Conservation (phyloP, 2,113 vertebrate species). For the Morone chrysops region DNA sequence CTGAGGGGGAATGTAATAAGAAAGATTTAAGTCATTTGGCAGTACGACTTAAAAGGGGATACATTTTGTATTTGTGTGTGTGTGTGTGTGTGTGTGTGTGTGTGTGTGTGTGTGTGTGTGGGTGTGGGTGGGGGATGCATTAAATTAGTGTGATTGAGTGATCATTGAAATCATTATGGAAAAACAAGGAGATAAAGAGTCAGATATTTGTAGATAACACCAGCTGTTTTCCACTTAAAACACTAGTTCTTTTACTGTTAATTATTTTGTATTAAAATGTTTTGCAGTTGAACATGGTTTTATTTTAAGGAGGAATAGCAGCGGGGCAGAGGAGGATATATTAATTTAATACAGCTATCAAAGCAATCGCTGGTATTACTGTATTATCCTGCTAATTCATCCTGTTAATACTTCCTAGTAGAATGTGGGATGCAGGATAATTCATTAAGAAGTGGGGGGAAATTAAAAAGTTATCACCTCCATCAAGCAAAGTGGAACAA, state of each 20-base stretch:
- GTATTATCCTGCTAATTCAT: background rate
- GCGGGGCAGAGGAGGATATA: background rate
- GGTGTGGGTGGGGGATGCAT: slow-evolving; percentile 8
- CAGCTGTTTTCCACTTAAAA: slow-evolving; percentile 19
- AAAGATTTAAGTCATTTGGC: slow-evolving; percentile 46
- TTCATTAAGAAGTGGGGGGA: background rate
- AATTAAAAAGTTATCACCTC: background rate
- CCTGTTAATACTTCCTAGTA: background rate
- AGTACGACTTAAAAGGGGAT: background rate
- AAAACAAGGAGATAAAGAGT: slow-evolving; percentile 39
- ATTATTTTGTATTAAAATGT: slow-evolving; percentile 39
- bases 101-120: slow-evolving; percentile 19
- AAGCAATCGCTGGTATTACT: background rate
- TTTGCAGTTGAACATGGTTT: background rate
- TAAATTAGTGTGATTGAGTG: slow-evolving; percentile 65
- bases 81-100: slow-evolving; percentile 25
- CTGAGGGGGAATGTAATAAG: slow-evolving; percentile 29
- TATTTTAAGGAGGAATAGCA: background rate
- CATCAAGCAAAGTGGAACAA: background rate
- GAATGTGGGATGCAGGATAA: background rate
- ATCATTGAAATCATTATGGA: slow-evolving; percentile 49
- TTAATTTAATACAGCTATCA: slow-evolving; percentile 15
- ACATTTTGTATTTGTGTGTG: slow-evolving; percentile 5
- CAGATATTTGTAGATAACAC: slow-evolving; percentile 28
- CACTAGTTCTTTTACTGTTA: slow-evolving; percentile 15